Conservation (phyloP, 2,797 vertebrate genomes). For the Sebastolobus alascanus region DNA sequence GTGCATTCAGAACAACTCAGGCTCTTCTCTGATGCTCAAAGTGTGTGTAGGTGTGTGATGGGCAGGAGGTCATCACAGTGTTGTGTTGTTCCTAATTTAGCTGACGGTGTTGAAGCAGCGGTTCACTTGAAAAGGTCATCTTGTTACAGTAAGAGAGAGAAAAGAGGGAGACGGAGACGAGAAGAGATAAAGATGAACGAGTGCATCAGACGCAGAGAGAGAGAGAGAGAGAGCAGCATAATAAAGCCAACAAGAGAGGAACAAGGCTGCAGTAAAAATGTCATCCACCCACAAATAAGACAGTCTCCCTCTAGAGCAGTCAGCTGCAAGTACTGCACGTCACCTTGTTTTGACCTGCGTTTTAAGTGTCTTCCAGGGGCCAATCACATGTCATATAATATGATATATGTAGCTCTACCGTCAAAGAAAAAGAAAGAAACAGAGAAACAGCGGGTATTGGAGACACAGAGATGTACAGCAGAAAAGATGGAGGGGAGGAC, state of each 20-base stretch:
- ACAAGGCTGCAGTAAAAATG: conserved; percentile 30
- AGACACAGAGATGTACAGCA: not conserved
- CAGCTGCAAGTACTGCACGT: not conserved
- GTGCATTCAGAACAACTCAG: conserved; percentile 25
- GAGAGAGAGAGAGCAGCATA: not conserved
- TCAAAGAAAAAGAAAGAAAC: not conserved
- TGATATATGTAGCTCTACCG: not conserved
- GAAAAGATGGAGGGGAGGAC: not conserved
- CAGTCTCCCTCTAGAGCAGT: not conserved
- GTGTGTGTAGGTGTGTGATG: conserved; percentile 1
- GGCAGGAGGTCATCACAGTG: conserved; percentile 10
- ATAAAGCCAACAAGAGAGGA: not conserved
- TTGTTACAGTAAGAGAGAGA: conserved; percentile 8
- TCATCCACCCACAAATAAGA: conserved; percentile 35
- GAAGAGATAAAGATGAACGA: not conserved
- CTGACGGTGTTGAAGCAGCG: conserved; percentile 38
- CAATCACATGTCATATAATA: not conserved
- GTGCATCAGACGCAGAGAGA: not conserved
- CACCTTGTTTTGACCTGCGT: not conserved
- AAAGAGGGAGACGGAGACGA: not conserved
- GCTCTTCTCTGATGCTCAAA: conserved; percentile 16
- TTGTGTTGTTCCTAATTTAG: conserved; percentile 34
- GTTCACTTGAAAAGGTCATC: conserved; percentile 48
- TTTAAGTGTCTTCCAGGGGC: not conserved
- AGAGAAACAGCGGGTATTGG: not conserved